Base-by-base conservation (phyloP, 2,888 invertebrate species). In the Brenthis hecate region DNA sequence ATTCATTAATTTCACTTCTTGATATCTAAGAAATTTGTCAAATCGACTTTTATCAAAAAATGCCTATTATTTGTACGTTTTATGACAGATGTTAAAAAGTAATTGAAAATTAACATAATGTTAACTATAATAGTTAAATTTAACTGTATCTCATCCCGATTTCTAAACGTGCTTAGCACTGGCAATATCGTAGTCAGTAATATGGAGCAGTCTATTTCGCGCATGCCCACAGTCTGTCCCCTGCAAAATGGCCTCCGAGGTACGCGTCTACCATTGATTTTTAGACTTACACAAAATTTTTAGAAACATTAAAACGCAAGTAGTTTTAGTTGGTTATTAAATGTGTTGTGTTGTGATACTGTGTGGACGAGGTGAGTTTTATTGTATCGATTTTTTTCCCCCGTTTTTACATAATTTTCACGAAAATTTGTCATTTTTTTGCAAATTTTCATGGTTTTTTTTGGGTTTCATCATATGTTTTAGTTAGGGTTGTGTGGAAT, bases 221-320 rank as follows among this genome's bases (percentile, higher is more conserved):
- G 62, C 62, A 62, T 62, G 62, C 62, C 53, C 62, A 53, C 51
- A 62, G 62, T 36, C 53, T 53, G 83, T 78, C 82, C 79, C 84
- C 84, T 81, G 84, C 88, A 91, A 91, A 78, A 91, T 91, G 91
- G 91, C 91, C 76, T 81, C 86, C 77, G 75, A 74, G 77, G 83
- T 81, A 80, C 84, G 85, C 85, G 86, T 83, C 80, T 79, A 76
- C 83, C 86, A 89, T 90, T 89, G 89, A 89, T 89, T 88, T 89
- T 88, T 85, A 51, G 36, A 19, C 51, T 62, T 62, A 62, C 62
- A 36, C 51, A 14, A 62, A 62, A 62, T 36, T 62, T 62, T 53
- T 36, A 36, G 53, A 51, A 53, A 19, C 62, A 50, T 50, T 60
- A 50, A 61, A 36, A 51, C 32, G 53, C 53, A 53, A 62, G 36